Base-by-base conservation (phyloP, 92 coral and sea anemone species). In the Nematostella vectensis region DNA sequence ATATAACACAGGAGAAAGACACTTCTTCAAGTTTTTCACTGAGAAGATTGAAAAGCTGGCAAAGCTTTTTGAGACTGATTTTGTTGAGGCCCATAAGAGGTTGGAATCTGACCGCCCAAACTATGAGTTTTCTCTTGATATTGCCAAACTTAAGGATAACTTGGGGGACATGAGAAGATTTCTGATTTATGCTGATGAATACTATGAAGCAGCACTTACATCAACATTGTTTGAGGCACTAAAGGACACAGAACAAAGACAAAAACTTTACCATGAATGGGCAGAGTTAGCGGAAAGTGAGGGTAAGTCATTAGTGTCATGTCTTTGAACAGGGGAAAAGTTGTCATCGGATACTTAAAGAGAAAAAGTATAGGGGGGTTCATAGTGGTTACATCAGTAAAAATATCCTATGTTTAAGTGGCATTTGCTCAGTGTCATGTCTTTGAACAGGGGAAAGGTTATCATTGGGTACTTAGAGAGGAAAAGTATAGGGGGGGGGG, bases 101-200 rank as follows among this genome's bases (percentile, higher is more conserved):
- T 28, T 78, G 18, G 61, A 59, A 43, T 11, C 26, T 4, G 68
- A 83, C 11, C 38, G 62, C 28, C 61, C 78, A 33, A 83, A 78
- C 55, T 83, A 51, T 63, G 81, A 78, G 50, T 71, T 61, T 16
- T 57, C 74, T 8, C 30, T 83, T 37, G 85, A 77, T 21, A 67
- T 83, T 18, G 57, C 93, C 9, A 65, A 50, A 30, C 39, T 40
- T 36, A 68, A 62, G 20, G 73, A 61, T 20, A 58, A 39, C 21
- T 53, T 78, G 30, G 65, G 63, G 16, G n/a, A n/a, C n/a, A n/a
- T n/a, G n/a, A n/a, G n/a, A n/a, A n/a, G n/a, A n/a, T 29, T 58
- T 50, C 69, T 66, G n/a, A 61, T 75, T 12, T 59, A 75, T 47
- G 26, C 71, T 40, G 72, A 65, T 26, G 71, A 69, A 23, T 68